These are phyloP conservation scores for Tragelaphus scriptus DNA, from an alignment of 2,113 vertebrate species.

Conservation along the genomic window DNA sequence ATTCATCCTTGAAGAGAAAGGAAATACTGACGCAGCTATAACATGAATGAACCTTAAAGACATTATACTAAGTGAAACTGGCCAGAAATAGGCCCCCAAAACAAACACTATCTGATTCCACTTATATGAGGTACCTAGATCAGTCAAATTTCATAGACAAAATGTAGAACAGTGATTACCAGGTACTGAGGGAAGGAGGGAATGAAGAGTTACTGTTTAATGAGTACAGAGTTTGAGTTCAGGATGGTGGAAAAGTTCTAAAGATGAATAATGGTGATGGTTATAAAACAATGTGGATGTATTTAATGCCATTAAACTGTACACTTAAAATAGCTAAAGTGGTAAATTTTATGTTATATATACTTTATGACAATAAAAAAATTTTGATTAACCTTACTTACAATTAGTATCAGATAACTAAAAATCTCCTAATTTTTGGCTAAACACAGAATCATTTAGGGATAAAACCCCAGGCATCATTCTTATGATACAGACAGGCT, in stretches of 20 bases:
- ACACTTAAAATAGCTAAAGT: neutral
- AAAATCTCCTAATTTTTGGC: neutral
- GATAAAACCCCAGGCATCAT: neutral
- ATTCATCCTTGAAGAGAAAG: neutral
- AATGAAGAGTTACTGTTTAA: neutral
- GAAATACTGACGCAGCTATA: neutral
- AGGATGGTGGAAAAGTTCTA: neutral
- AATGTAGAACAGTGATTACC: neutral
- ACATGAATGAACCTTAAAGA: neutral
- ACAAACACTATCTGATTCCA: neutral
- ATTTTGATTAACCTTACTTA: neutral
- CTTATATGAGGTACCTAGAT: neutral
- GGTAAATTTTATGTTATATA: neutral
- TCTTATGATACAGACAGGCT: neutral
- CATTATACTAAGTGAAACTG: neutral
- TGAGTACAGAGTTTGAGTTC: neutral
- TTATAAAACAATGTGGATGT: neutral
- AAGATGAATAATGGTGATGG: neutral
- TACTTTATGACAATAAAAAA: neutral
- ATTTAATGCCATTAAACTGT: neutral
- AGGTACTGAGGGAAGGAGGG: accelerated
- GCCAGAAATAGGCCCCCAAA: neutral
- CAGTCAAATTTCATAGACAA: too few species aligned
- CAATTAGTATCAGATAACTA: neutral
- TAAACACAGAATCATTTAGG: neutral